These are phyloP conservation scores for Glaucidium brasilianum DNA, from an alignment of 2,113 vertebrate genomes.

Conservation along the genomic window DNA sequence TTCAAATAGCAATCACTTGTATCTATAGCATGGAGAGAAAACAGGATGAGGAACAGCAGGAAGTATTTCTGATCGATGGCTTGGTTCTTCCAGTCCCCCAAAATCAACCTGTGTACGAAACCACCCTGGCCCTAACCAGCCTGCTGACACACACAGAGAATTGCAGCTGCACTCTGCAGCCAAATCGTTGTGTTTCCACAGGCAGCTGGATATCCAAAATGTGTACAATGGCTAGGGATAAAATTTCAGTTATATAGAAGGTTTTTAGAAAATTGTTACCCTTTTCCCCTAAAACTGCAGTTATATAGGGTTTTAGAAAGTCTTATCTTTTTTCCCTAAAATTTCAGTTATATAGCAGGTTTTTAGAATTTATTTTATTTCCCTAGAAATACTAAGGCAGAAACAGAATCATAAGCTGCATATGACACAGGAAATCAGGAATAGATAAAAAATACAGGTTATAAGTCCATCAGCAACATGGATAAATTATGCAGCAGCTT, in stretches of 20 bases:
- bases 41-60: not conserved
- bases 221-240: not conserved
- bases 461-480: not conserved
- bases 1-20: not conserved
- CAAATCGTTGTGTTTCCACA: not conserved
- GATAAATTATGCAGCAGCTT: not conserved
- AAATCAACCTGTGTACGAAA: not conserved
- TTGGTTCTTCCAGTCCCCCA: not conserved
- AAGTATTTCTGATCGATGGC: not conserved
- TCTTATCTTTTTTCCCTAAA: not conserved
- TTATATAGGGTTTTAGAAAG: no score
- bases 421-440: not conserved
- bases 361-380: not conserved
- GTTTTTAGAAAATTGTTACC: not conserved
- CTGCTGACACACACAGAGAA: accelerated
- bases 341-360: not conserved
- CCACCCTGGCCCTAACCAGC: not conserved
- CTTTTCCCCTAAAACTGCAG: no score
- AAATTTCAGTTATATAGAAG: not conserved
- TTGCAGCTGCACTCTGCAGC: not conserved
- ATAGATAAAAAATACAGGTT: not conserved
- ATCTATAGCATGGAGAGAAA: not conserved
- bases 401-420: not conserved
- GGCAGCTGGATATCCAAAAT: not conserved
- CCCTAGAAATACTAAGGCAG: not conserved